Percentiles rank a stretch among this genome's conserved stretches.
These are phyloP conservation scores for Bimastos eiseni DNA, from an alignment of 2,888 invertebrate species.

Conservation along the genomic window DNA sequence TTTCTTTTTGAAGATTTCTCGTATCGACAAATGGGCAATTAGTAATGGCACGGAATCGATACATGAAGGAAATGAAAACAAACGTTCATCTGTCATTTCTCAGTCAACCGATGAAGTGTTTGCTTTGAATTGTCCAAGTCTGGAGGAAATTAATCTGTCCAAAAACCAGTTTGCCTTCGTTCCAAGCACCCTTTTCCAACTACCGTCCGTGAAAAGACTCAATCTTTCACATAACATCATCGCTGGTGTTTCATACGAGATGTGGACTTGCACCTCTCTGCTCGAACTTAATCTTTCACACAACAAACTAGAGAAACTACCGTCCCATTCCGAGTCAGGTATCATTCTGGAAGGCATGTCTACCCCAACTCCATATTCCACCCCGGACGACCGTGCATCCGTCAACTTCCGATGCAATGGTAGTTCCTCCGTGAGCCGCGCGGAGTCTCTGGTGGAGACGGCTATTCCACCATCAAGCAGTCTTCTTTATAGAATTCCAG, in stretches of 20 bases:
- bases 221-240: slow-evolving; percentile 94
- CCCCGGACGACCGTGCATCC: neutral
- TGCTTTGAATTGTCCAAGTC: slow-evolving; percentile 67
- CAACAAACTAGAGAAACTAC: slow-evolving; percentile 71
- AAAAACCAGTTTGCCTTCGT: slow-evolving; percentile 78
- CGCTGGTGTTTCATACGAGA: slow-evolving; percentile 76
- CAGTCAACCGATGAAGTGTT: neutral
- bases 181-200: slow-evolving; percentile 78
- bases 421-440: neutral
- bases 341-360: slow-evolving; percentile 31
- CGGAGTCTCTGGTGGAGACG: neutral
- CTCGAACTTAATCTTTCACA: slow-evolving; percentile 86
- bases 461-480: neutral
- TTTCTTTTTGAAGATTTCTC: neutral
- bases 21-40: neutral
- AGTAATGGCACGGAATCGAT: neutral
- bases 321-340: neutral
- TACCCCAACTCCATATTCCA: neutral
- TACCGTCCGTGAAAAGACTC: slow-evolving; percentile 77
- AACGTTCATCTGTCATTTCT: neutral
- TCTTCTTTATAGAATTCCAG: neutral
- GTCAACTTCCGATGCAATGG: neutral
- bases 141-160: slow-evolving; percentile 89
- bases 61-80: neutral
- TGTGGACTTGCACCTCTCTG: slow-evolving; percentile 85